A percentile compares a stretch with the other conserved stretches of the same genome.
phyloP scores from a whole-genome alignment of 2,113 vertebrate genomes.

The Cochlearius cochlearius region DNA sequence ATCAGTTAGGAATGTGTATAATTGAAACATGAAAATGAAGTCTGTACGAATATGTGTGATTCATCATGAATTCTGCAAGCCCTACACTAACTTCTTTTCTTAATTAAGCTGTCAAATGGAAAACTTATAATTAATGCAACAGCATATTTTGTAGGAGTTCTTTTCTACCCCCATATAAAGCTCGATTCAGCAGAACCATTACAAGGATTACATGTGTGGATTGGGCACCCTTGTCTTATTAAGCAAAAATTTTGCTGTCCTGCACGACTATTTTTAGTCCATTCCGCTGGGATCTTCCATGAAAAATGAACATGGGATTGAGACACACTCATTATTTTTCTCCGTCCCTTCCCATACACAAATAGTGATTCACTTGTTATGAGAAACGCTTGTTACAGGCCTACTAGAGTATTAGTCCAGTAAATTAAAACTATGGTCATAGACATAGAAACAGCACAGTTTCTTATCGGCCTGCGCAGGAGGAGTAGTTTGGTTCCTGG shows the following conservation, averaged over 20 bases:
- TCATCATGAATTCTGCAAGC: conserved; percentile 78
- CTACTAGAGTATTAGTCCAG: not conserved
- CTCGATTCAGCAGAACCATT: conserved; percentile 65
- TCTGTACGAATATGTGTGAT: conserved; percentile 74
- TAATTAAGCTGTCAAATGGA: conserved; percentile 82
- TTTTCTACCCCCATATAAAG: conserved; percentile 59
- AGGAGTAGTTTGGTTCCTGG: not conserved
- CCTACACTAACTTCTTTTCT: conserved; percentile 73
- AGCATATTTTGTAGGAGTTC: conserved; percentile 69
- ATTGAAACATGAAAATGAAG: conserved; percentile 82
- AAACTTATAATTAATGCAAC: conserved; percentile 80
- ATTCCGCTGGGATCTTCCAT: not conserved
- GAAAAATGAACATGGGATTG: not conserved
- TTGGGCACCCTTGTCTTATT: not conserved
- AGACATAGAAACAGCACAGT: not conserved
- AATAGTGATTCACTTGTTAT: not conserved
- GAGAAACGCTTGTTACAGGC: not conserved
- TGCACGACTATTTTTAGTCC: not conserved
- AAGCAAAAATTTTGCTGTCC: conserved; percentile 8
- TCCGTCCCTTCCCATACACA: not conserved
- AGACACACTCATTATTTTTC: not conserved
- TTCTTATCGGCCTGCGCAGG: not conserved
- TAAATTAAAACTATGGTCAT: not conserved
- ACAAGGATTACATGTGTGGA: conserved; percentile 1
- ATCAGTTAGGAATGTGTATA: conserved; percentile 80